Conservation (phyloP, 2,113 vertebrate species). For the Ptilorrhoa leucosticta region DNA sequence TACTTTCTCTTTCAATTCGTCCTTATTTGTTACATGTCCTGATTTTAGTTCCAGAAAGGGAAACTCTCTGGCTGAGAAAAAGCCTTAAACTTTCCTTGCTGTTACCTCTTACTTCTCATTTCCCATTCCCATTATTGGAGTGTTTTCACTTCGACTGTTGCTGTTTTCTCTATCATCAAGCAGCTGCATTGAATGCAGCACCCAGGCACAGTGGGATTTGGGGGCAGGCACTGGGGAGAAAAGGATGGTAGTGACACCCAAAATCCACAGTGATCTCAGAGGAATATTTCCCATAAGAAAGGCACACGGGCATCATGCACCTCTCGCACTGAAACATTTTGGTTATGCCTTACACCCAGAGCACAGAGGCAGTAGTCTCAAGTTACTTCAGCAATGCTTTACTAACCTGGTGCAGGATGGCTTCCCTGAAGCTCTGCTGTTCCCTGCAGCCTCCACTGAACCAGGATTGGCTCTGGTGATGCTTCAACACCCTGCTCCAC, state of each 20-base stretch:
- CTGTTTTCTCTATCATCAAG: neutral
- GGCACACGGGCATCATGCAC: accelerated
- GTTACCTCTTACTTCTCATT: neutral
- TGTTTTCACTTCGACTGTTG: neutral
- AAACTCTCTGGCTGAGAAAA: neutral
- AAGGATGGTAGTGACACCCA: neutral
- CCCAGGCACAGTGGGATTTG: neutral
- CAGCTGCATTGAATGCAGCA: neutral
- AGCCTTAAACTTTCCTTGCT: neutral
- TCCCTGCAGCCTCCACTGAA: neutral
- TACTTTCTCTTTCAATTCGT: neutral
- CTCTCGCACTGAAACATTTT: neutral
- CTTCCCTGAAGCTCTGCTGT: neutral
- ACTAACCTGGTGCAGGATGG: accelerated
- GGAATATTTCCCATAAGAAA: neutral
- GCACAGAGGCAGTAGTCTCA: accelerated
- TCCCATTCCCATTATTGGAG: neutral
- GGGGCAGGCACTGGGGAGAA: neutral
- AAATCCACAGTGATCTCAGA: neutral
- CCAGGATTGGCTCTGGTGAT: neutral
- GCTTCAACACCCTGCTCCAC: neutral
- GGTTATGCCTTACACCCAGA: neutral
- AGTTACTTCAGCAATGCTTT: neutral
- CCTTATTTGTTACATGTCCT: neutral
- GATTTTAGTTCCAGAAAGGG: neutral